Evolutionary conservation across 2,797 vertebrate genomes (phyloP).

Genomic region (Babyrousa celebensis): DNA sequence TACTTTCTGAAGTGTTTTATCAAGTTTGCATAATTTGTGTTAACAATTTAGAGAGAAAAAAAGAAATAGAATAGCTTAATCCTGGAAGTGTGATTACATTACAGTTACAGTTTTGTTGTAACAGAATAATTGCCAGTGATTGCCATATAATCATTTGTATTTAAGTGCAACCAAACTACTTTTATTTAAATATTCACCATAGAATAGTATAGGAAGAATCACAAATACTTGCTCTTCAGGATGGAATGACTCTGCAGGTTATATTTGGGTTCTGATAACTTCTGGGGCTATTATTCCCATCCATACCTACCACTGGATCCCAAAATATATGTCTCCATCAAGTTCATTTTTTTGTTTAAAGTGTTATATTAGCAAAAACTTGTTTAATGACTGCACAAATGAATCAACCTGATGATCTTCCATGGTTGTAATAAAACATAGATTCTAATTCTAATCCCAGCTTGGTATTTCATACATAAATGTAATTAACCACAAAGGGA

Average conservation of each 20-base stretch:
- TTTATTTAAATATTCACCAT: slow-evolving; percentile 44
- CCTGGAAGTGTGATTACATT: not conserved
- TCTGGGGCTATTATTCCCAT: not conserved
- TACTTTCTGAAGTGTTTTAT: slow-evolving; percentile 99
- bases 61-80: slow-evolving; percentile 57
- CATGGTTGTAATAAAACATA: not conserved
- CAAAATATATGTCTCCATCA: not conserved
- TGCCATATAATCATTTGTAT: not conserved
- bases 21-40: slow-evolving; percentile 99
- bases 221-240: not conserved
- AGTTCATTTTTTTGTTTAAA: not conserved
- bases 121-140: not conserved
- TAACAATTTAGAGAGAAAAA: slow-evolving; percentile 92
- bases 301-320: not conserved
- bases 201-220: slow-evolving; percentile 30
- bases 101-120: slow-evolving; percentile 7
- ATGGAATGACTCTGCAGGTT: not conserved
- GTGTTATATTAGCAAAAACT: not conserved
- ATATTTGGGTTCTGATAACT: not conserved
- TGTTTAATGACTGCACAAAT: not conserved
- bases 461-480: slow-evolving; percentile 31
- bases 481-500: not conserved
- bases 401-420: slow-evolving; percentile 28
- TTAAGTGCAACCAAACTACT: slow-evolving; percentile 35
- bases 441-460: slow-evolving; percentile 55